Evolutionary conservation across 2,797 vertebrate genomes (phyloP), one percentile per base, ranked within the genome.

Genomic region (Aselliscus stoliczkanus): DNA sequence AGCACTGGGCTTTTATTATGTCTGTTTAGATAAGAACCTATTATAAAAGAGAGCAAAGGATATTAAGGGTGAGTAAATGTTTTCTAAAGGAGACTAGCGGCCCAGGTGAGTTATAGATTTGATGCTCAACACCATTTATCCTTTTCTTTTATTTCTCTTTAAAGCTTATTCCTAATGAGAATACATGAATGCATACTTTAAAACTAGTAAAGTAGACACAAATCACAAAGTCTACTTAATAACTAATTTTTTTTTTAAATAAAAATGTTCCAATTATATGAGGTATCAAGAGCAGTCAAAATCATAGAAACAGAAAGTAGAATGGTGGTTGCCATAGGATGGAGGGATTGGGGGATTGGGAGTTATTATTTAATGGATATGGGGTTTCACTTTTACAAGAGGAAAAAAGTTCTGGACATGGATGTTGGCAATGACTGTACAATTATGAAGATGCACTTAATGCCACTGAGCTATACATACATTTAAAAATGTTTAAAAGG

Each of bases 281-380:
- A 67, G 18, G 7, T 83, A 73, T 20, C 31, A n/a, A 76, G 21
- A 81, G 1, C 25, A 82, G n/a, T 81, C 4, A 50, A n/a, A 72
- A n/a, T 62, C 4, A 83, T 73, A 81, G 23, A 42, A 56, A 72
- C 29, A 72, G 27, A 69, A 65, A 65, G 18, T 65, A 60, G 69
- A 82, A 82, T 56, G 9, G 4, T 52, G 1, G 1, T 73, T 62
- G 7, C 21, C 9, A 67, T 7, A 6, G 0, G 11, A 0, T 64
- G 4, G 2, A 2, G 1, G 4, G 2, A 54, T 4, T 70, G 56
- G 60, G 3, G 1, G 69, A 58, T 5, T 15, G 11, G 27, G 7
- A 94, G 5, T 69, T 83, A n/a, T 0, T 76, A 6, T 29, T 89
- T 50, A 88, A 65, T 18, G 2, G 23, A 9, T 29, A 31, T n/a